Evolutionary conservation across 2,888 invertebrate species (phyloP), one percentile per base, ranked within the genome.

Genomic region (Coelinius sp.): DNA sequence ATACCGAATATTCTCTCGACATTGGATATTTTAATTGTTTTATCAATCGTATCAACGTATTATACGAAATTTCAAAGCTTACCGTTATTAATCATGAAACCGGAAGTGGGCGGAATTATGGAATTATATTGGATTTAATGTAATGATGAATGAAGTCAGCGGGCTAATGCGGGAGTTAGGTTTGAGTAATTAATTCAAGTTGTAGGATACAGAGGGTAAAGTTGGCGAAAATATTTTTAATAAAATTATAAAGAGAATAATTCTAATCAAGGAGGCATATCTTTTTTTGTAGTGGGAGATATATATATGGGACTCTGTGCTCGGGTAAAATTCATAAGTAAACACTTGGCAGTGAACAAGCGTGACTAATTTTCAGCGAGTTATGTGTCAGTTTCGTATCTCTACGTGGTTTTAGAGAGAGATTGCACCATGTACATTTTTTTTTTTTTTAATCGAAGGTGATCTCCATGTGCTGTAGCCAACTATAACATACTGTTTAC

Each of bases 301-400:
- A n/a, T n/a, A n/a, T n/a, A n/a, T n/a, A n/a, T n/a, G n/a, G n/a
- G n/a, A n/a, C n/a, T n/a, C 35, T 10, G 6, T 10, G 10, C 35
- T 1, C 3, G 6, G 35, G 10, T 35, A 35, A 35, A 35, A 35
- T 35, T 35, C 10, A 10, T 10, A 44, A 49, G 20, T 14, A 49
- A 49, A 49, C 20, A 49, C n/a, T 49, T 20, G 20, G 46, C 46
- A 3, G 17, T 25, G 25, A 64, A 53, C 17, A 17, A 63, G 53
- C 70, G 53, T 70, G 64, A 64, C 53, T 70, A 70, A 70, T 70
- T 70, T 64, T 25, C 59, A 31, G 44, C 27, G 68, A 68, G 46
- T 65, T 44, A 25, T 68, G 68, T 56, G 41, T 41, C n/a, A 35
- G 20, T 67, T 56, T 41, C 14, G 31, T 44, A 46, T 46, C 27